Base-by-base conservation (phyloP, 2,113 vertebrate species). In the Canis aureus region DNA sequence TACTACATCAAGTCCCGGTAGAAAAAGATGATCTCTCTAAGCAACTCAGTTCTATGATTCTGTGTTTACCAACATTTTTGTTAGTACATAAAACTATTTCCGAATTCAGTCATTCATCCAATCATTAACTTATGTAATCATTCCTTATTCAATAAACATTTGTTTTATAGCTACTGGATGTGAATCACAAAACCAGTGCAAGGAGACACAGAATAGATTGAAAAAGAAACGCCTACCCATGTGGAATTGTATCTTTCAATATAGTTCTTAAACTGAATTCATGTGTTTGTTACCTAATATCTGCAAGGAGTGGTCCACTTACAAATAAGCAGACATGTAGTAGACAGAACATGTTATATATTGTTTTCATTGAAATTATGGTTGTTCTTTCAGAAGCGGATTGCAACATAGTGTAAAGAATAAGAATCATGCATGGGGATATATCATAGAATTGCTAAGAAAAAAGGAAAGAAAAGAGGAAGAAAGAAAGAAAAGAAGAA, bases 351-450 rank as follows among this genome's bases (percentile, higher is more conserved):
- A 79, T 38, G 1, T 55, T 43, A 69, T 87, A 35, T 69, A 64
- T 55, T 84, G 10, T 49, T 93, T 85, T 86, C 16, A 51, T n/a
- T 78, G 60, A 97, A 91, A 86, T 64, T 93, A 66, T 5, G 38
- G 8, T 81, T 84, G 25, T 82, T 78, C 71, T 95, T 93, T 73
- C n/a, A 92, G n/a, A 91, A 85, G 9, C 22, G 76, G 11, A 86
- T 89, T 74, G 1, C 67, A 91, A 86, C 17, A 66, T 64, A 94
- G 57, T 51, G 13, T 55, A 73, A 76, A 67, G 73, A 89, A 49
- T 64, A 76, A 67, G 73, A 92, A 49, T 64, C 1, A 91, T n/a
- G 16, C 3, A 53, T 80, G 55, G 29, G 66, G 89, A 66, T 90
- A 62, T 57, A 92, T 32, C 5, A 60, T 51, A 35, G 49, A 95